Evolutionary conservation across 2,888 invertebrate genomes (phyloP).

Genomic region (Scaptodrosophila latifasciaeformis): DNA sequence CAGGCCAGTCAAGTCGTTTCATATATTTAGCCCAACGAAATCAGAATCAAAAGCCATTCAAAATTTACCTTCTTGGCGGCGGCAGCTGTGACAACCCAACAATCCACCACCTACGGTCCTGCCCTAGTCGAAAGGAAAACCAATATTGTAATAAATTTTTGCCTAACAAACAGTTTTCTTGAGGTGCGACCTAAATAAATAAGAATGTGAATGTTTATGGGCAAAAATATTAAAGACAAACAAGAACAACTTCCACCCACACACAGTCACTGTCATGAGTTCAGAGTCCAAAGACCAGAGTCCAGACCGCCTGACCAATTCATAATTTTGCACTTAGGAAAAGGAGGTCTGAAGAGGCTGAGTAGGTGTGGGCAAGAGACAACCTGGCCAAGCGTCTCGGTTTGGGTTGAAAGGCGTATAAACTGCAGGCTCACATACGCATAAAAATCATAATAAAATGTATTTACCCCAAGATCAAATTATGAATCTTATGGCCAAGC

Average conservation of each 20-base stretch:
- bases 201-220: slow-evolving; percentile 71
- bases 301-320: slow-evolving; percentile 55
- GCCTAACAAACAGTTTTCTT: slow-evolving; percentile 39
- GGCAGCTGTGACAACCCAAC: background rate
- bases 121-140: no score
- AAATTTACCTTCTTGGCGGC: no score
- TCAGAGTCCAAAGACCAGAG: no score
- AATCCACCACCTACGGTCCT: no score
- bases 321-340: slow-evolving; percentile 67
- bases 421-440: slow-evolving; percentile 60
- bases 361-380: slow-evolving; percentile 18
- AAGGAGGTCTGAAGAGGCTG: no score
- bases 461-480: slow-evolving; percentile 72
- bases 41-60: no score
- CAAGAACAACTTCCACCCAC: slow-evolving; percentile 35
- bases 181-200: slow-evolving; percentile 70
- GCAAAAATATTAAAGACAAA: slow-evolving; percentile 72
- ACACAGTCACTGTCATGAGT: slow-evolving; percentile 4
- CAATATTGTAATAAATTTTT: slow-evolving; percentile 55
- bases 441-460: slow-evolving; percentile 72
- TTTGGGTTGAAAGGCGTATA: slow-evolving; percentile 37
- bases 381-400: background rate
- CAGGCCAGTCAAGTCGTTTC: no score
- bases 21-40: no score
- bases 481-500: slow-evolving; percentile 63